Base-by-base conservation (phyloP, 2,888 invertebrate genomes). In the Acanthosepion esculentum region DNA sequence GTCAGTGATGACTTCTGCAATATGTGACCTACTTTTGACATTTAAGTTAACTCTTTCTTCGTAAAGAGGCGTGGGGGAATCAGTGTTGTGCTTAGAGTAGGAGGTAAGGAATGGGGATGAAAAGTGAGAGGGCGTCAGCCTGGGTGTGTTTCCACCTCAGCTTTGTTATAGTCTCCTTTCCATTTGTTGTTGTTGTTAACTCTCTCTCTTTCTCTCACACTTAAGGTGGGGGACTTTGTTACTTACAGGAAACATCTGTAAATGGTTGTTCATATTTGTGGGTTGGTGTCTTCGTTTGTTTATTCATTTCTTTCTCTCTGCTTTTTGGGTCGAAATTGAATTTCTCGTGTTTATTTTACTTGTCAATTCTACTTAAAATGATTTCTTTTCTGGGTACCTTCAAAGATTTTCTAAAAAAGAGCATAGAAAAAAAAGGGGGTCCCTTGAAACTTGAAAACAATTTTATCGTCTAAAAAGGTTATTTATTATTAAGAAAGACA, bases 1-100 rank as follows among this genome's bases (percentile, higher is more conserved):
- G 93, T 93, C 93, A 93, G 48, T 26, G 48, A 50, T 53, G 93
- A 29, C 48, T 92, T 41, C 48, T 92, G 33, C 50, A 50, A n/a
- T 48, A 26, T 50, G 50, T 93, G 93, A 93, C 93, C 93, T 93
- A 93, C n/a, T 93, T 93, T 93, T 18, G 93, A n/a, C 48, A 48
- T 92, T 92, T 48, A n/a, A n/a, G n/a, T n/a, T n/a, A 48, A 92
- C 50, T 48, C 92, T 50, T 50, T 92, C 48, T 92, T 48, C 29
- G 23, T 41, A 48, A 26, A 41, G 48, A 48, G 29, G 48, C 92
- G n/a, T 53, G 18, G 78, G n/a, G 18, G 33, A 0, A 4, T n/a
- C 78, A 48, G 92, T 20, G 18, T 6, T 12, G 41, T 48, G 15
- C 12, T 5, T 0, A 41, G 48, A 20, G 48, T 12, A 7, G 2